Base-by-base conservation (phyloP, 2,113 vertebrate genomes). In the Myrmophylax atrothorax region DNA sequence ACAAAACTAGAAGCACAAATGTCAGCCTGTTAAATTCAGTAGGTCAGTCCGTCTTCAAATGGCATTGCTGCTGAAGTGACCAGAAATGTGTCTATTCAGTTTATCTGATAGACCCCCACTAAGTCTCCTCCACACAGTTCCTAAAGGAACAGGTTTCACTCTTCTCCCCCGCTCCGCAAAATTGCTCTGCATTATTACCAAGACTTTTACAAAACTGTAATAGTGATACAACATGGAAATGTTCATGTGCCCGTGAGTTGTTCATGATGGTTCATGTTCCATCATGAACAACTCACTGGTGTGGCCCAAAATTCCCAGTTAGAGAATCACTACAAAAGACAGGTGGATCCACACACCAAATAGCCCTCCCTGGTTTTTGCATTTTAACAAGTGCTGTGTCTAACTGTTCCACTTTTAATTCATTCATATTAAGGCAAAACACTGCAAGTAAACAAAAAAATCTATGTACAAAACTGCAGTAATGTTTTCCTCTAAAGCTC, bases 341-440 rank as follows among this genome's bases (percentile, higher is more conserved):
- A 79, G 38, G 62, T 24, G 25, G 69, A 77, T 26, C 6, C 0
- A 62, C 38, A 20, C 14, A 42, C 55, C 67, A 85, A 80, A 70
- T 1, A 77, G 59, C 31, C 52, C 0, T 0, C 26, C 18, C 40
- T 46, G 46, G 5, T 72, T 82, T 82, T 42, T 6, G 2, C 49
- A 64, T 66, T 84, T 91, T 64, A 82, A n/a, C 35, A 60, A 91
- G 63, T 0, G 0, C 28, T 55, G 16, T 26, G 53, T 46, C 78
- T 55, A 80, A 70, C 35, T 74, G 26, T 55, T 88, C 17, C 40
- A 59, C 35, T 88, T 85, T 14, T 90, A 66, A 52, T 90, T 85
- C 3, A 2, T 37, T 70, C 33, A 31, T 40, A 55, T 60, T 75
- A 89, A 86, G 47, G 26, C 35, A 82, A 89, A 90, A 59, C 25